phyloP scores from a whole-genome alignment of 2,888 invertebrate species.

The Caenorhabditis sp. region DNA sequence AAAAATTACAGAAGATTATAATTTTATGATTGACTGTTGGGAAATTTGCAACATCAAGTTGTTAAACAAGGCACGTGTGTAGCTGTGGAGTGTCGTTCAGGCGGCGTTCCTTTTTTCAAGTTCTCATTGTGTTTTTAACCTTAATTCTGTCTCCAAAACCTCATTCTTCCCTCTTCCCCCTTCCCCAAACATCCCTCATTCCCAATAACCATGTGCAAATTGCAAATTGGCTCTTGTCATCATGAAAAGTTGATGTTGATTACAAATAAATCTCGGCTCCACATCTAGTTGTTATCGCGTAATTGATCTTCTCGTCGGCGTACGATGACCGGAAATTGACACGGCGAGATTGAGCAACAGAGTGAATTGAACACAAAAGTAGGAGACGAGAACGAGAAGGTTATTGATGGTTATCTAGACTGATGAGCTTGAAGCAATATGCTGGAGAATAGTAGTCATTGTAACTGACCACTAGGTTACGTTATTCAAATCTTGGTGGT shows the following conservation, averaged over 20 bases:
- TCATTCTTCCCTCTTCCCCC: too few relatives aligned
- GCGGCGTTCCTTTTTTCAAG: too few relatives aligned
- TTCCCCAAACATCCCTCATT: background rate
- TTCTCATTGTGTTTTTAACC: too few relatives aligned
- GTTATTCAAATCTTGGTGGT: background rate
- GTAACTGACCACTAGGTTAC: too few relatives aligned
- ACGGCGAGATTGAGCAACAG: slow-evolving; percentile 56
- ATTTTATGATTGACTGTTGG: too few relatives aligned
- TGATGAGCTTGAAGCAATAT: slow-evolving; percentile 7
- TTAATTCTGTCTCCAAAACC: too few relatives aligned
- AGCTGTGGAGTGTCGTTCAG: too few relatives aligned
- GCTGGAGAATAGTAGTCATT: too few relatives aligned
- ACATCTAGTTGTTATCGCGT: slow-evolving; percentile 49
- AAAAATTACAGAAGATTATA: too few relatives aligned
- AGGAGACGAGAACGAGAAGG: slow-evolving; percentile 16
- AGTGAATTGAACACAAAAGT: slow-evolving; percentile 50
- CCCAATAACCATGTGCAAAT: too few relatives aligned
- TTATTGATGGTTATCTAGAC: slow-evolving; percentile 60
- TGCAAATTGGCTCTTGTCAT: slow-evolving; percentile 53
- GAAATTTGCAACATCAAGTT: too few relatives aligned
- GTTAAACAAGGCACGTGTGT: too few relatives aligned
- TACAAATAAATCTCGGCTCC: slow-evolving; percentile 8
- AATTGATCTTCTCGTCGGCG: slow-evolving; percentile 55
- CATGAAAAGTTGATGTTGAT: slow-evolving; percentile 44
- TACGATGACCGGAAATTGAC: slow-evolving; percentile 65